phyloP scores from a whole-genome alignment of 1,140 invertebrate genomes.

The Meteorus sp. region DNA sequence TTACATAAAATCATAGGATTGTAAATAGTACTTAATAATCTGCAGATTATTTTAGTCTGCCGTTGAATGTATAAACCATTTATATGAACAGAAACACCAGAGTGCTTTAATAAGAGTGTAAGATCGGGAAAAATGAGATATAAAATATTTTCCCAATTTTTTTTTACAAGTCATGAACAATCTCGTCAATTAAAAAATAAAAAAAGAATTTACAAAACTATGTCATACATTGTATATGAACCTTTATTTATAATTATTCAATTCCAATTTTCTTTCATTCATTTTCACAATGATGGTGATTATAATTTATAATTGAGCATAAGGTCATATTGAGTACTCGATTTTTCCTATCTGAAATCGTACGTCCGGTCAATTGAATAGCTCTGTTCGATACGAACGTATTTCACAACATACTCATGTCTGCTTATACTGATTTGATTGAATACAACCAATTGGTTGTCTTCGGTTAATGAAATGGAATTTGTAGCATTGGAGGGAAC shows the following conservation, averaged over 20 bases:
- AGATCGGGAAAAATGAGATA: slow-evolving; percentile 23
- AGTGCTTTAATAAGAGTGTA: slow-evolving; percentile 40
- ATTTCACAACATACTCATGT: background rate
- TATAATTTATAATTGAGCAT: too few species aligned
- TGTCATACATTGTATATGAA: too few species aligned
- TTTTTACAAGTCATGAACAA: slow-evolving; percentile 40
- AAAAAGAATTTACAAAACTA: slow-evolving; percentile 22
- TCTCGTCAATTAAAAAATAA: slow-evolving; percentile 22
- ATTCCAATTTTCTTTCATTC: too few species aligned
- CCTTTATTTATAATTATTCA: too few species aligned
- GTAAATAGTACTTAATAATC: background rate
- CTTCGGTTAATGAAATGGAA: slow-evolving; percentile 40
- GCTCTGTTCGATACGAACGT: too few species aligned
- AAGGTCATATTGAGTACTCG: background rate
- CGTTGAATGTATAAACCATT: background rate
- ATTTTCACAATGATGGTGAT: too few species aligned
- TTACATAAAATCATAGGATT: background rate
- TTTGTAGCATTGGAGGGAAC: slow-evolving; percentile 41
- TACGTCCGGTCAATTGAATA: too few species aligned
- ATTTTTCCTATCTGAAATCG: background rate
- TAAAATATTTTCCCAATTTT: slow-evolving; percentile 36
- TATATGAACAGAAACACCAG: slow-evolving; percentile 30
- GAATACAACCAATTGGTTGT: slow-evolving; percentile 30
- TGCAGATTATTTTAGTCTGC: background rate
- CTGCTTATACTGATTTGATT: background rate